Conservation (phyloP, 2,797 vertebrate genomes). For the Chaetophractus vellerosus region DNA sequence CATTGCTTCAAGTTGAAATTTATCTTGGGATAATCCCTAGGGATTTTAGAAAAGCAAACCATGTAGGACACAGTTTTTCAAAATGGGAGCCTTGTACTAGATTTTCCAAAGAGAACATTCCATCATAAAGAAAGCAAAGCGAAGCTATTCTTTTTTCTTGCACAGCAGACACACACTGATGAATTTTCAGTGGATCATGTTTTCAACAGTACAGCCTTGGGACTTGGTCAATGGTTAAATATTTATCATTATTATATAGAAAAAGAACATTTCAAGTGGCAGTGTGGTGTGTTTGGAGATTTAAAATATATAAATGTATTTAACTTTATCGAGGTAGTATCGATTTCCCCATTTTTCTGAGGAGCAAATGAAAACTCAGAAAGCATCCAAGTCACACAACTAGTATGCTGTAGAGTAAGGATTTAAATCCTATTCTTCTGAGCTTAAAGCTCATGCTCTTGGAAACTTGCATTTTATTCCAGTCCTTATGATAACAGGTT, state of each 20-base stretch:
- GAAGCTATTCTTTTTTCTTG: slow-evolving; percentile 30
- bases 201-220: background rate
- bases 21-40: slow-evolving; percentile 54
- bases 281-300: background rate
- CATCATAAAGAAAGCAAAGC: background rate
- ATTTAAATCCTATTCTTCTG: background rate
- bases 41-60: slow-evolving; percentile 63
- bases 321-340: background rate
- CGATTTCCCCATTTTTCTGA: background rate
- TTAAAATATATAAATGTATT: slow-evolving; percentile 28
- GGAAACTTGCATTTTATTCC: background rate
- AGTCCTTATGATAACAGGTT: background rate
- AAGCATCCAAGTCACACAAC: background rate
- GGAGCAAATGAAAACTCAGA: background rate
- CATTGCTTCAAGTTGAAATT: slow-evolving; percentile 30
- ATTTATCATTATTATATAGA: background rate
- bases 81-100: background rate
- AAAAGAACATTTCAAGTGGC: slow-evolving; percentile 22
- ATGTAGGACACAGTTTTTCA: background rate
- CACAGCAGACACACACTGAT: background rate
- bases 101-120: slow-evolving; percentile 28
- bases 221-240: slow-evolving; percentile 11
- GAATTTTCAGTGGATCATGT: background rate
- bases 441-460: background rate
- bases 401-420: background rate